Percentiles rank a stretch among this genome's conserved stretches.
phyloP scores from a whole-genome alignment of 2,113 vertebrate species.

The Litocranius walleri region DNA sequence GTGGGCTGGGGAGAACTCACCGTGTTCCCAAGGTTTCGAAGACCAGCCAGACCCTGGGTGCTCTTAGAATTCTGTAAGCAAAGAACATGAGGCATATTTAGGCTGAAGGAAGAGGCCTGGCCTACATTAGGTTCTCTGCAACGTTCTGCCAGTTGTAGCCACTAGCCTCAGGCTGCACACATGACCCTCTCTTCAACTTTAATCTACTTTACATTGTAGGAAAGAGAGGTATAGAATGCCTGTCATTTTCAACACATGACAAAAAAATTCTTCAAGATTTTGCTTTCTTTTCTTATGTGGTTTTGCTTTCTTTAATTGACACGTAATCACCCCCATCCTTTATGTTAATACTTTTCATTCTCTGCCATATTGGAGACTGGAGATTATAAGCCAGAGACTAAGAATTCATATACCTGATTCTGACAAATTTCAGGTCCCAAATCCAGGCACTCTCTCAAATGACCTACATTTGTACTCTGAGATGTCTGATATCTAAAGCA shows the following conservation, averaged over 20 bases:
- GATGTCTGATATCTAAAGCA: neutral
- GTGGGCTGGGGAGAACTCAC: constrained; percentile 80
- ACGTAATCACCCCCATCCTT: neutral
- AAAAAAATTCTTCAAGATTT: neutral
- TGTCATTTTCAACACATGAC: neutral
- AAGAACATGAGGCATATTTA: constrained; percentile 35
- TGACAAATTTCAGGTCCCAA: neutral
- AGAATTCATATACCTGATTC: neutral
- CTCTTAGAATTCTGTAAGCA: constrained; percentile 90
- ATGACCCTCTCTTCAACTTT: neutral
- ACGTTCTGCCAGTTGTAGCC: neutral
- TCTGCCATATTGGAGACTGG: neutral
- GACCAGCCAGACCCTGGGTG: constrained; percentile 92
- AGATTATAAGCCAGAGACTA: neutral
- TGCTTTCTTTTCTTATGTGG: neutral
- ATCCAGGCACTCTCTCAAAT: neutral
- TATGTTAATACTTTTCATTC: neutral
- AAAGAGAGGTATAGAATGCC: neutral
- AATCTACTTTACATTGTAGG: neutral
- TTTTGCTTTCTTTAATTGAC: neutral
- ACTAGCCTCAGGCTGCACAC: neutral
- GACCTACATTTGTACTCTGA: constrained; percentile 2
- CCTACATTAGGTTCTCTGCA: neutral
- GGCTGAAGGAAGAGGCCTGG: neutral
- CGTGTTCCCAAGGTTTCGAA: constrained; percentile 96